Evolutionary conservation across 2,888 invertebrate species (phyloP).

Genomic region (Parasteatoda lunata): DNA sequence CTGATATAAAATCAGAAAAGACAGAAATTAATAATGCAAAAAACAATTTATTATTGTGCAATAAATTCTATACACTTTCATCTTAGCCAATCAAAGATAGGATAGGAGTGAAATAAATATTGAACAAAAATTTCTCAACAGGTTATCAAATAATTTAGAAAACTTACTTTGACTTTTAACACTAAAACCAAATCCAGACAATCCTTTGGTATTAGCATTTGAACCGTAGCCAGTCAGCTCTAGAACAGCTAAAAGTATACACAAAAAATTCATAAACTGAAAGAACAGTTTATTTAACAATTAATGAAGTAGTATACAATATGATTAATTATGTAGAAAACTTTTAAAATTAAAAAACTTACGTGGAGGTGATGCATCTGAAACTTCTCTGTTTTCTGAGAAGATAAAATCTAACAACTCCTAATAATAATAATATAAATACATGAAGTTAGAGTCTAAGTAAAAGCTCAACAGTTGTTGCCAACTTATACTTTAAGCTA

Average conservation of each 20-base stretch:
- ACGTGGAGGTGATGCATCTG: conserved; percentile 5
- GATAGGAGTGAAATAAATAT: too few species aligned
- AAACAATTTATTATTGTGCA: too few species aligned
- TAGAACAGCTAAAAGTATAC: not conserved
- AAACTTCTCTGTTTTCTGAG: conserved; percentile 36
- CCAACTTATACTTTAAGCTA: too few species aligned
- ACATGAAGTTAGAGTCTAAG: not conserved
- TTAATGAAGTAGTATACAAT: not conserved
- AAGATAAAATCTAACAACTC: conserved; percentile 48
- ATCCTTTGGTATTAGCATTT: conserved; percentile 39
- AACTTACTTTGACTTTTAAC: conserved; percentile 56
- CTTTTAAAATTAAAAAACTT: not conserved
- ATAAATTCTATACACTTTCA: too few species aligned
- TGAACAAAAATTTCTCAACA: not conserved
- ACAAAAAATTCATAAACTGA: not conserved
- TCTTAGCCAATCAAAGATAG: too few species aligned
- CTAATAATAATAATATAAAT: conserved; percentile 14
- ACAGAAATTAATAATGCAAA: too few species aligned
- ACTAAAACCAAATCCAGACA: conserved; percentile 57
- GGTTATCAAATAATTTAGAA: not conserved
- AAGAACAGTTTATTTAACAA: not conserved
- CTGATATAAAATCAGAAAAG: too few species aligned
- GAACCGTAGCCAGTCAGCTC: conserved; percentile 57
- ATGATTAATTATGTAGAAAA: not conserved
- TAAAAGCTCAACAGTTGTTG: not conserved